These are phyloP conservation scores for Eucidaris tribuloides DNA, from an alignment of 35 echinoderm and acorn worm genomes.

Conservation along the genomic window DNA sequence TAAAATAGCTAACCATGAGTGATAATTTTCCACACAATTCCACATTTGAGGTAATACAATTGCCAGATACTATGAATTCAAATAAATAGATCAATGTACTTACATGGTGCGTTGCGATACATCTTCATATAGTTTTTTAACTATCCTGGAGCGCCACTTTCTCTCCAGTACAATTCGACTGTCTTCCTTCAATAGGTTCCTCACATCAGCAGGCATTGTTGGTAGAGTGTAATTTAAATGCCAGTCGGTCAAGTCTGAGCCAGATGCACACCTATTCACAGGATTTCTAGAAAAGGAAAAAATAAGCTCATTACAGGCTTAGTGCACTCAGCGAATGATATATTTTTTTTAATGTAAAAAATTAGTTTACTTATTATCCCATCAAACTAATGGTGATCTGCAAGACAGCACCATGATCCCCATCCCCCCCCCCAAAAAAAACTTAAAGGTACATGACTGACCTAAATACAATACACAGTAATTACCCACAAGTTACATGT, in stretches of 20 bases:
- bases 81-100: not conserved
- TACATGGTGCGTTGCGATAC: not conserved
- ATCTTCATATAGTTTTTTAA: not conserved
- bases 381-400: not conserved
- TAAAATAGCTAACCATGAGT: not conserved
- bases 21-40: not conserved
- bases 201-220: not conserved
- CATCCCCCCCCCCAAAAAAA: too few species aligned
- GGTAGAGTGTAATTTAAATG: not conserved
- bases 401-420: not conserved
- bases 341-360: not conserved
- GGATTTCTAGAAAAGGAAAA: not conserved
- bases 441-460: too few species aligned
- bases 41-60: not conserved
- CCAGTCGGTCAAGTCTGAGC: not conserved
- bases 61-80: not conserved
- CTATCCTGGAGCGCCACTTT: not conserved
- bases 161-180: not conserved
- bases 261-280: not conserved
- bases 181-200: not conserved
- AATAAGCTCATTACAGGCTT: not conserved
- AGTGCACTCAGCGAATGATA: not conserved
- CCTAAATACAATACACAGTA: too few species aligned
- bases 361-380: not conserved
- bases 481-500: too few species aligned